Evolutionary conservation across 2,797 vertebrate genomes (phyloP), one percentile per base, ranked within the genome.

Genomic region (Centroberyx gerrardi): DNA sequence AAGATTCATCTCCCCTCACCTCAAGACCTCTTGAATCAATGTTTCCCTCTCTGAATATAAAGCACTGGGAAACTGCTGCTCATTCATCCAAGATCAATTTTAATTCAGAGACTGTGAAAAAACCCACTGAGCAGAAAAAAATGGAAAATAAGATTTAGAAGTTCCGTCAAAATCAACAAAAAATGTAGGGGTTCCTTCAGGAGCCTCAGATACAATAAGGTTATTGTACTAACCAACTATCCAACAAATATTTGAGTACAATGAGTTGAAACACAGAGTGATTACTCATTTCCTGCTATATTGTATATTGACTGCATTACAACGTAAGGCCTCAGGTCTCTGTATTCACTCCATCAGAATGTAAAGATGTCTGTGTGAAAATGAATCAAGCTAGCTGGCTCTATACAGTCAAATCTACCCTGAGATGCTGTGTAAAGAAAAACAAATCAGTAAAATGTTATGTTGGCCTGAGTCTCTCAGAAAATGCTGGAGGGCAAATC

Each of bases 381-480:
- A 52, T 54, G 27, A 66, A 49, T 42, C 54, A 12, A 48, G 2
- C 46, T 27, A 59, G 31, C 22, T 22, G 22, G 22, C 22, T 22
- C 22, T 38, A 17, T 72, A 65, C 15, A 27, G 17, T 70, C 40
- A 56, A 40, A 67, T 61, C 9, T 58, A 22, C 15, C 44, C 46
- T 55, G 51, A 31, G 53, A 70, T 49, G 63, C 40, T 17, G 13
- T 33, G 42, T 18, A 44, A 12, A 54, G 65, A 77, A 64, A 73
- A 80, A 74, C 59, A 73, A 72, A 74, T 80, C 62, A 66, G 72
- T 63, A 12, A 78, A 87, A 78, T 72, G 29, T 68, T 64, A 40
- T 8, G 48, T 22, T 75, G 70, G 77, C 49, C 27, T 5, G 56
- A 76, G 54, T 68, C 52, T 65, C 18, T 3, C 17, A 44, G 63